phyloP scores from a whole-genome alignment of 2,113 vertebrate species.

The Theristicus caerulescens region DNA sequence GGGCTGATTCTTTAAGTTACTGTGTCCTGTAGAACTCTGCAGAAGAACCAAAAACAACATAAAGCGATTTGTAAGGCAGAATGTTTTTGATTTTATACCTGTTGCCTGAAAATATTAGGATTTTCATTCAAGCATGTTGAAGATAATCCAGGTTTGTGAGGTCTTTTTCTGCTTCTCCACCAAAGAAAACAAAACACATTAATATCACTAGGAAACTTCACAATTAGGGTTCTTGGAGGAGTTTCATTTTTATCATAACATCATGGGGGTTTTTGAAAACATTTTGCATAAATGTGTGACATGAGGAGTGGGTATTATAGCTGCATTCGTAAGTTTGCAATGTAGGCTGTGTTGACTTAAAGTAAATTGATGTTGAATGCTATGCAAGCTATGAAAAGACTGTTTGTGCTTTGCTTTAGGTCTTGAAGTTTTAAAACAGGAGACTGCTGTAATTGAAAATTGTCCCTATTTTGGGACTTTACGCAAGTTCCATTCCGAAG shows the following conservation, averaged over 20 bases:
- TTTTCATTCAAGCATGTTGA: not conserved
- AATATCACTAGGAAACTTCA: not conserved
- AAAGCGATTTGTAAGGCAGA: not conserved
- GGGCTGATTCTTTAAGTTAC: not conserved
- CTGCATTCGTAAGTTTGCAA: not conserved
- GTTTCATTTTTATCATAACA: not conserved
- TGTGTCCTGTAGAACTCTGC: not conserved
- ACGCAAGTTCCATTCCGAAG: conserved; percentile 90
- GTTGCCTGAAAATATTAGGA: not conserved
- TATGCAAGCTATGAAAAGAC: not conserved
- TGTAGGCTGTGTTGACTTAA: not conserved
- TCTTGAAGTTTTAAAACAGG: conserved; percentile 94
- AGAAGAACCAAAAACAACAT: not conserved
- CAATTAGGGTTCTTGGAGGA: not conserved
- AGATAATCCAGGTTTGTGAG: not conserved
- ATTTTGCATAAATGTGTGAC: not conserved
- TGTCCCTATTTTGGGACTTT: conserved; percentile 92
- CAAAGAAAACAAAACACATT: not conserved
- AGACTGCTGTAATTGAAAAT: conserved; percentile 88
- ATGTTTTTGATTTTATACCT: not conserved
- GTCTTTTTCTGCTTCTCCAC: not conserved
- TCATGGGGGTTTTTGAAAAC: not conserved
- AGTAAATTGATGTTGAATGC: not conserved
- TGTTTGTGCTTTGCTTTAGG: conserved; percentile 73
- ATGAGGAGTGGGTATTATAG: not conserved